These are phyloP conservation scores for Spisula solida DNA, from an alignment of 2,888 invertebrate species.

Conservation along the genomic window DNA sequence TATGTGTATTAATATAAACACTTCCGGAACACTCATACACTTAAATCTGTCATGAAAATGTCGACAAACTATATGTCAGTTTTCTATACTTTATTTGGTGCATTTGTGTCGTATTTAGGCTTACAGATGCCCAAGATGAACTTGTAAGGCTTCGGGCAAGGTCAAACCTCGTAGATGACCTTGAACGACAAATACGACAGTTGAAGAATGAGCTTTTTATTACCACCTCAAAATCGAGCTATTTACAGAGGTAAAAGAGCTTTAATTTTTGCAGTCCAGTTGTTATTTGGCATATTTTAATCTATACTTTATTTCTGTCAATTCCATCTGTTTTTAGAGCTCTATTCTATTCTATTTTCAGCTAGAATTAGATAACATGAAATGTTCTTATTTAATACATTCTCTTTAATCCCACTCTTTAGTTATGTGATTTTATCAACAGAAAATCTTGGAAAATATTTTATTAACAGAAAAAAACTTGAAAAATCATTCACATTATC, in stretches of 20 bases:
- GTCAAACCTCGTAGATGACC: slow-evolving; percentile 83
- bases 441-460: neutral
- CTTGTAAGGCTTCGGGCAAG: slow-evolving; percentile 81
- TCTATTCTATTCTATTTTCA: neutral
- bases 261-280: neutral
- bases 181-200: slow-evolving; percentile 84
- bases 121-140: slow-evolving; percentile 84
- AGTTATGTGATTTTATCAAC: neutral
- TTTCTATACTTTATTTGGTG: slow-evolving; percentile 22
- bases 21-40: neutral
- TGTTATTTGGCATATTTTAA: neutral
- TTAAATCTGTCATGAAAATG: slow-evolving; percentile 17
- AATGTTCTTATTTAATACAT: neutral
- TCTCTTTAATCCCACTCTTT: neutral
- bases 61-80: slow-evolving; percentile 17
- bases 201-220: slow-evolving; percentile 83
- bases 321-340: neutral
- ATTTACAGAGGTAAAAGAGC: slow-evolving; percentile 73
- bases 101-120: slow-evolving; percentile 73
- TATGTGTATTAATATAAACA: neutral
- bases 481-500: neutral
- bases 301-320: neutral
- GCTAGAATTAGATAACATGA: slow-evolving; percentile 10
- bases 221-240: slow-evolving; percentile 75
- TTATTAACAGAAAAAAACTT: too few relatives aligned